phyloP scores from a whole-genome alignment of 2,113 vertebrate species.

The Rousettus leschenaultii region DNA sequence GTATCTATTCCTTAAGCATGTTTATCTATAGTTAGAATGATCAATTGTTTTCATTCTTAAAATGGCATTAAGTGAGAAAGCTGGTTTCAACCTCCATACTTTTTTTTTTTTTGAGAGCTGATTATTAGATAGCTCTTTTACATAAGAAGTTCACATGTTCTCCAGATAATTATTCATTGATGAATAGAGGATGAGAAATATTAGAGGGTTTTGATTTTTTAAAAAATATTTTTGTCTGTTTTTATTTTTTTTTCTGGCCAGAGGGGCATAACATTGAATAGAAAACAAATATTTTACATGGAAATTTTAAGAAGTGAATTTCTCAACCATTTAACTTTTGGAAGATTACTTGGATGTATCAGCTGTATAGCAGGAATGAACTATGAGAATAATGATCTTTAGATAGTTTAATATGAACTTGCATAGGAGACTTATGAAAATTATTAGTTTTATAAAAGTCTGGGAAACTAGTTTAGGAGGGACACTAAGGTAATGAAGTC shows the following conservation, averaged over 20 bases:
- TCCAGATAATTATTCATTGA: neutral
- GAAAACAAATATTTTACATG: neutral
- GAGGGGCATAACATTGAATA: neutral
- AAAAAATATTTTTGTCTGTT: neutral
- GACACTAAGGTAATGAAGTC: neutral
- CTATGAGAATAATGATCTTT: neutral
- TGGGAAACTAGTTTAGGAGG: neutral
- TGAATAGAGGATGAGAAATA: neutral
- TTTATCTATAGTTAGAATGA: neutral
- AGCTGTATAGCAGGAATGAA: neutral
- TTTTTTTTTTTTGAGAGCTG: neutral
- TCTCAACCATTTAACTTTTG: neutral
- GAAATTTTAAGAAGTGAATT: slow-evolving; percentile 4
- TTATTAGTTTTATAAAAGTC: neutral
- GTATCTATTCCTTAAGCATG: neutral
- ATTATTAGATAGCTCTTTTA: neutral
- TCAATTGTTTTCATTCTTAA: neutral
- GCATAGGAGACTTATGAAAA: neutral
- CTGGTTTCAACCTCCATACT: neutral
- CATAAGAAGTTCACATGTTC: neutral
- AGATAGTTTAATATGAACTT: slow-evolving; percentile 3
- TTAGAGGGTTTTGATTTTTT: neutral
- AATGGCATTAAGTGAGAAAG: neutral
- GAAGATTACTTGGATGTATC: slow-evolving; percentile 30
- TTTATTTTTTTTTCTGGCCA: neutral